Evolutionary conservation across 2,888 invertebrate species (phyloP), one percentile per base, ranked within the genome.

Genomic region (Spisula subtruncata): DNA sequence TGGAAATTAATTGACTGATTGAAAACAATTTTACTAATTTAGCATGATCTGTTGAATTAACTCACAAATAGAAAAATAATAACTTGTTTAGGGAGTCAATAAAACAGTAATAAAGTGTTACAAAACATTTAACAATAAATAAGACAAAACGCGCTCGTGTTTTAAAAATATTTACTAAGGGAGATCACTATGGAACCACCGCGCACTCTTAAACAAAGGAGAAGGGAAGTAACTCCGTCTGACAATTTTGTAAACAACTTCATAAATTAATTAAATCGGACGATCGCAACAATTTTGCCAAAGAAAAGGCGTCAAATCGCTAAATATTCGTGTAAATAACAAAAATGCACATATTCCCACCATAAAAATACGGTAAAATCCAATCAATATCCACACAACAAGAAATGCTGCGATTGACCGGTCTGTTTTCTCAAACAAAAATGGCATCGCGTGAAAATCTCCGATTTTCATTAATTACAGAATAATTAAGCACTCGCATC

Each of bases 171-270:
- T 75, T 75, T 35, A 66, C 35, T 48, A 81, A 81, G 81, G 81
- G 46, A 48, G 48, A 25, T 14, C 25, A 81, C 81, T 81, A 16
- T 41, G 1, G 48, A 6, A 48, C 18, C 25, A 46, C 29, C 79
- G 48, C 85, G 46, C 75, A 25, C 87, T 86, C 83, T 54, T 32
- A 48, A 75, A 87, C 87, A 87, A 87, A 87, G 87, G 87, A 87
- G 54, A 87, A 54, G 83, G 83, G 75, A 83, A 35, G 79, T 83
- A 87, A 87, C 35, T 35, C 29, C n/a, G 18, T 16, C 0, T 20
- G 51, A 81, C 51, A 46, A 25, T n/a, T 48, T 48, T 81, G 81
- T 81, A 75, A 75, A 75, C 75, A 75, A 75, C 75, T 75, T 75
- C 75, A 75, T 75, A 75, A 75, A 75, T 75, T 35, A 75, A 75